Evolutionary conservation across 1,140 invertebrate genomes (phyloP).

Genomic region (Bilobella aurantiaca): DNA sequence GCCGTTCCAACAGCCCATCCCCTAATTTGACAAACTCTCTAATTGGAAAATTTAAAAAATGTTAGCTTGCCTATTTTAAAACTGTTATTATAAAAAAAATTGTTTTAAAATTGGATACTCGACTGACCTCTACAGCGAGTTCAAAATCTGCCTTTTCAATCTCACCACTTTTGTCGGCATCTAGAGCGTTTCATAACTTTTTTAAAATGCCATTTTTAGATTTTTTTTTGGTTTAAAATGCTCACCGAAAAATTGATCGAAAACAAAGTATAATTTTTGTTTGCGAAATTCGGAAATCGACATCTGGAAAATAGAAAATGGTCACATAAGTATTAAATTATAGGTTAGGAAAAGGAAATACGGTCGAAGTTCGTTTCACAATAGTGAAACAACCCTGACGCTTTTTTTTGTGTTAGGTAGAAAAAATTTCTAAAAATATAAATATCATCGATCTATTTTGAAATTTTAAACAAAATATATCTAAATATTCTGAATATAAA

Average conservation of each 20-base stretch:
- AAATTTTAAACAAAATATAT: too few species aligned
- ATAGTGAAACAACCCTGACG: too few species aligned
- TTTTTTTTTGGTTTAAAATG: too few species aligned
- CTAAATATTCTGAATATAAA: too few species aligned
- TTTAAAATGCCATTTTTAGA: too few species aligned
- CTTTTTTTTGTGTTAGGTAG: too few species aligned
- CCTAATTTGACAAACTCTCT: too few species aligned
- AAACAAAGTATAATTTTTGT: conserved; percentile 77
- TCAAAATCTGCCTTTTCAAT: conserved; percentile 76
- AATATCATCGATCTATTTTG: too few species aligned
- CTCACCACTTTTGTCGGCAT: conserved; percentile 71
- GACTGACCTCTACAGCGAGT: conserved; percentile 58
- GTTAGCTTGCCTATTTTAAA: background rate
- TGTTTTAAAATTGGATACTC: background rate
- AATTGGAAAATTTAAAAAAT: too few species aligned
- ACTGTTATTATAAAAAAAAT: too few species aligned
- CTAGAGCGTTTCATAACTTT: conserved; percentile 41
- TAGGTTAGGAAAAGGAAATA: background rate
- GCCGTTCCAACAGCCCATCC: conserved; percentile 59
- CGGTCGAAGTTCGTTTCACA: too few species aligned
- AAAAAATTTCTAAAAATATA: too few species aligned
- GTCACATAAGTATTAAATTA: background rate
- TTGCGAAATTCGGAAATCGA: conserved; percentile 71
- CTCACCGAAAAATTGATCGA: conserved; percentile 79
- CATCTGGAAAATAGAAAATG: background rate